phyloP scores from a whole-genome alignment of 2,888 invertebrate genomes.

The Protonemura montana region DNA sequence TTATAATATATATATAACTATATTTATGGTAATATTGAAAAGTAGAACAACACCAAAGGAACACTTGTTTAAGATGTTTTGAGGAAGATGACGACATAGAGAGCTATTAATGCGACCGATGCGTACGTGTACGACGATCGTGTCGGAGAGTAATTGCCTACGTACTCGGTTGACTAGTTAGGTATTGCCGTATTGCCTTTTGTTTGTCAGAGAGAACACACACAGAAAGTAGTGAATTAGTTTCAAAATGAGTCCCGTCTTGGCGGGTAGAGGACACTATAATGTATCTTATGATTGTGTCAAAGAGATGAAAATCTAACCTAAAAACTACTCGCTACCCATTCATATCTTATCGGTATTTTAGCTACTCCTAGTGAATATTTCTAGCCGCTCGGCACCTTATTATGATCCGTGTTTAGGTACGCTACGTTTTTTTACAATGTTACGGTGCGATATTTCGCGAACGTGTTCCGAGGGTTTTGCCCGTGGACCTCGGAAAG shows the following conservation, averaged over 20 bases:
- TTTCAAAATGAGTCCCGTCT: slow-evolving; percentile 54
- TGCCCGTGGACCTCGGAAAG: neutral
- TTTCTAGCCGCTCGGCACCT: slow-evolving; percentile 17
- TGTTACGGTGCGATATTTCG: too few species aligned
- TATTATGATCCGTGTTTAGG: slow-evolving; percentile 7
- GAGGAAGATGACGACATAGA: slow-evolving; percentile 44
- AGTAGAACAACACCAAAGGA: slow-evolving; percentile 48
- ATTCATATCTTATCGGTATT: slow-evolving; percentile 38
- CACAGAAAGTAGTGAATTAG: slow-evolving; percentile 51
- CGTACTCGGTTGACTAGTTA: slow-evolving; percentile 50
- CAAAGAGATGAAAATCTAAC: slow-evolving; percentile 53
- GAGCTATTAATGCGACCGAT: slow-evolving; percentile 41
- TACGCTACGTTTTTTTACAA: neutral
- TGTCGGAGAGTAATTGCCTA: slow-evolving; percentile 56
- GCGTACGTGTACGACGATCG: slow-evolving; percentile 55
- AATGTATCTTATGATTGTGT: slow-evolving; percentile 51
- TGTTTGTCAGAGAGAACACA: slow-evolving; percentile 56
- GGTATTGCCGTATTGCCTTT: slow-evolving; percentile 65
- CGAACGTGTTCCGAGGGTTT: too few species aligned
- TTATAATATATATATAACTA: slow-evolving; percentile 37
- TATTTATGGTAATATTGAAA: slow-evolving; percentile 46
- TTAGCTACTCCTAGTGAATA: slow-evolving; percentile 43
- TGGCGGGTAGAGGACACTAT: slow-evolving; percentile 55
- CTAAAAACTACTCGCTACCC: neutral
- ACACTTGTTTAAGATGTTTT: slow-evolving; percentile 46